Base-by-base conservation (phyloP, 2,113 vertebrate species). In the Larimichthys crocea region DNA sequence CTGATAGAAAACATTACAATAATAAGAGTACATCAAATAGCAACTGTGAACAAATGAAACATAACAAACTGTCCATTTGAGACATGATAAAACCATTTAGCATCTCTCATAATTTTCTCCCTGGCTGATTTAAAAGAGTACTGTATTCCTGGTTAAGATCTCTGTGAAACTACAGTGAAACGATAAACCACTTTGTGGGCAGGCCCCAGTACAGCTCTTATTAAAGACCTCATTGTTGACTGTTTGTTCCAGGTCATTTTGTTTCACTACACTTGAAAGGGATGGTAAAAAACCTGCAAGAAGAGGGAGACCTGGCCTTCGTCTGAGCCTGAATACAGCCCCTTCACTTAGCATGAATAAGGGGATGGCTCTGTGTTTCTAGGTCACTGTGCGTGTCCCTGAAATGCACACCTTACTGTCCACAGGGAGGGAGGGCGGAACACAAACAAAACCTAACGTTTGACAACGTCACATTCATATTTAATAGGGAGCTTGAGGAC, bases 211-310 rank as follows among this genome's bases (percentile, higher is more conserved):
- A 67, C 77, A 65, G 82, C 87, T 88, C 81, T 80, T 92, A 88
- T 92, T 93, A 95, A 94, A 94, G 91, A 72, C 84, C 88, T 92
- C 88, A 91, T 93, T 94, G 93, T 95, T 87, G 83, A 92, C 88
- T 86, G 86, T 93, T 92, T 93, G 91, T 93, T 94, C 78, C 82
- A 83, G 91, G 90, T 88, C 89, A 90, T 86, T 93, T 92, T 94
- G 90, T 91, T 91, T 91, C 87, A 85, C 77, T 90, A 52, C 83
- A 92, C 87, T 90, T 91, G 82, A 91, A 94, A 91, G 83, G 71
- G 85, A 82, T n/a, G 31, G 75, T 85, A 86, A 85, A 90, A 88
- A 79, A 31, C 59, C 86, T 74, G 76, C 55, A 78, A 83, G 81
- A 78, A 83, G 70, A 84, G 74, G 83, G 71, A 90, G 77, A 67